Conservation (phyloP, 2,797 vertebrate genomes). For the Dipus sagitta region DNA sequence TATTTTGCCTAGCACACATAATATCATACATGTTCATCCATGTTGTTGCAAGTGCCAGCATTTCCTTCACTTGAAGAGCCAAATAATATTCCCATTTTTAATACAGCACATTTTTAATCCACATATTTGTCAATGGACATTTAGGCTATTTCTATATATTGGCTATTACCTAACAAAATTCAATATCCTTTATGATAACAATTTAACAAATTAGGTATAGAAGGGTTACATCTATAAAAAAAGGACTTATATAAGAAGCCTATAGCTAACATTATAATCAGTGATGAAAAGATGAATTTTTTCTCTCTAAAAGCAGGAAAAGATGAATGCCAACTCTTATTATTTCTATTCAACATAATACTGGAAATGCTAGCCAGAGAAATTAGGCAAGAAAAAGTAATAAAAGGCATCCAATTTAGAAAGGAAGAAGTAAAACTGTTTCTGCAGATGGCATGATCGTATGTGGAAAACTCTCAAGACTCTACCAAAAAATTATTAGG, state of each 20-base stretch:
- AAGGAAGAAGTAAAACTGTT: not conserved
- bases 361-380: not conserved
- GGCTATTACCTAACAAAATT: not conserved
- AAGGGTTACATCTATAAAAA: not conserved
- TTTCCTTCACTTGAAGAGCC: not conserved
- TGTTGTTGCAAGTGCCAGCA: not conserved
- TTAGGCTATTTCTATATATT: not conserved
- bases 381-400: constrained; percentile 40
- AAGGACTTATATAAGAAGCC: not conserved
- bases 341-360: not conserved
- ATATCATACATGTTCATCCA: not conserved
- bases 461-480: not conserved
- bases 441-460: not conserved
- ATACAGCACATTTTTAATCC: not conserved
- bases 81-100: not conserved
- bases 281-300: not conserved
- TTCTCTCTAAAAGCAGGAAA: not conserved
- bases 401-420: not conserved
- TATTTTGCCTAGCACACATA: not conserved
- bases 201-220: not conserved
- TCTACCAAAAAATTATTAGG: not conserved
- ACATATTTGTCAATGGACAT: not conserved
- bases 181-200: not conserved
- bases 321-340: not conserved
- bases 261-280: not conserved